Base-by-base conservation (phyloP, 2,797 vertebrate genomes). In the Microtus californicus region DNA sequence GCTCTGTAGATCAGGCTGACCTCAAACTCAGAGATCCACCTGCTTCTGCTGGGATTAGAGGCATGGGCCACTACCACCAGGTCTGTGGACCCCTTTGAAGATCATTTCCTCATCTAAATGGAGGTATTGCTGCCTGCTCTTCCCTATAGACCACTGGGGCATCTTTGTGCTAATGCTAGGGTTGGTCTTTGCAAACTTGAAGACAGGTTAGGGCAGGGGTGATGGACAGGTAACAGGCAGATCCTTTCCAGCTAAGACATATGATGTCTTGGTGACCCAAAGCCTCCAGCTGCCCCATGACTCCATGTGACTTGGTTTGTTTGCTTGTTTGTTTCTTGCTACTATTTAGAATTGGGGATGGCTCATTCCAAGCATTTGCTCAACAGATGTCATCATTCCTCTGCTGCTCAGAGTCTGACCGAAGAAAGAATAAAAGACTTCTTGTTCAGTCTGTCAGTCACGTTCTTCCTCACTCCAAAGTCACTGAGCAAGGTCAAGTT, bases 401-500 rank as follows among this genome's bases (percentile, higher is more conserved):
- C 43, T 67, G 61, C 45, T 85, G 31, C 93, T 85, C 67, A 78
- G 67, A 82, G 40, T 90, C 91, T 97, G 89, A 91, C 93, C 74
- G 34, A 87, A 92, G 56, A 92, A 95, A 78, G 63, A 92, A 95
- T 83, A 78, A 85, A 91, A 91, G 51, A 83, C 54, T 96, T 89
- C 85, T 92, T 45, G 90, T 96, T 96, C 59, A 88, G 65, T 93
- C 96, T 91, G 78, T 88, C 43, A 82, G 63, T 93, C 76, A 56
- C 92, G 95, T 94, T 87, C 87, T 83, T 83, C 85, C 87, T 93
- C 29, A 27, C 51, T 86, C 87, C 86, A 61, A 76, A 96, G 78
- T 93, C 90, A 73, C 63, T 82, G 65, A 93, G 48, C 80, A 87
- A 95, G 81, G 93, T 95, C 94, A 96, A 90, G 34, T 93, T 94